phyloP scores from a whole-genome alignment of 2,888 invertebrate genomes.

The Digitonthophagus gazella region DNA sequence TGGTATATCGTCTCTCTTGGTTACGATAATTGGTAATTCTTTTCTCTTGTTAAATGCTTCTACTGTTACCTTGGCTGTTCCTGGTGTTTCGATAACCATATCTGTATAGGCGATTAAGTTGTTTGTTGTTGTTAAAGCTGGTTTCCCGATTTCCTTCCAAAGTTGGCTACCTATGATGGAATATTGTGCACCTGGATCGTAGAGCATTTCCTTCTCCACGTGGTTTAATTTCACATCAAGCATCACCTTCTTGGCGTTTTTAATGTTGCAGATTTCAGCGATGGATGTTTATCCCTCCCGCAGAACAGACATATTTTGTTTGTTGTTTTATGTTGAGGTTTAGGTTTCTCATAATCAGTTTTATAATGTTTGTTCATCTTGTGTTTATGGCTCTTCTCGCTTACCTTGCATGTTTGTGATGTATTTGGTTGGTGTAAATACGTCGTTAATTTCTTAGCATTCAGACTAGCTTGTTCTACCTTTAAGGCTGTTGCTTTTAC shows the following conservation, averaged over 20 bases:
- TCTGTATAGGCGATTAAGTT: conserved; percentile 3
- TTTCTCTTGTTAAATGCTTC: not conserved
- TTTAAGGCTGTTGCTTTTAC: no score
- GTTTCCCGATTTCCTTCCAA: conserved; percentile 13
- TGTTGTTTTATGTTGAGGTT: no score
- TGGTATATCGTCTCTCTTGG: conserved; percentile 15
- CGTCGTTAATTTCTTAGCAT: no score
- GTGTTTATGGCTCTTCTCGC: no score
- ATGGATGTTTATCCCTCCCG: no score
- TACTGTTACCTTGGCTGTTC: conserved; percentile 19
- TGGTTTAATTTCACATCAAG: not conserved
- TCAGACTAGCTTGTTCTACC: no score
- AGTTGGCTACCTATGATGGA: not conserved
- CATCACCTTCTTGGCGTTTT: conserved; percentile 5
- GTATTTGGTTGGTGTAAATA: no score
- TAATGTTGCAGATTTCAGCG: not conserved
- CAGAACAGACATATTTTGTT: no score
- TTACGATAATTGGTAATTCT: conserved; percentile 3
- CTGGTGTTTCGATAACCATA: conserved; percentile 23
- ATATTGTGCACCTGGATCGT: conserved; percentile 3
- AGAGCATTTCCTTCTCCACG: not conserved
- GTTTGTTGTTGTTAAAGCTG: not conserved
- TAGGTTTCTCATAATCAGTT: no score
- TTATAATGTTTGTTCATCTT: no score
- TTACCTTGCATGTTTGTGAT: no score